Conservation (phyloP, 2,797 vertebrate species). For the Smutsia gigantea region DNA sequence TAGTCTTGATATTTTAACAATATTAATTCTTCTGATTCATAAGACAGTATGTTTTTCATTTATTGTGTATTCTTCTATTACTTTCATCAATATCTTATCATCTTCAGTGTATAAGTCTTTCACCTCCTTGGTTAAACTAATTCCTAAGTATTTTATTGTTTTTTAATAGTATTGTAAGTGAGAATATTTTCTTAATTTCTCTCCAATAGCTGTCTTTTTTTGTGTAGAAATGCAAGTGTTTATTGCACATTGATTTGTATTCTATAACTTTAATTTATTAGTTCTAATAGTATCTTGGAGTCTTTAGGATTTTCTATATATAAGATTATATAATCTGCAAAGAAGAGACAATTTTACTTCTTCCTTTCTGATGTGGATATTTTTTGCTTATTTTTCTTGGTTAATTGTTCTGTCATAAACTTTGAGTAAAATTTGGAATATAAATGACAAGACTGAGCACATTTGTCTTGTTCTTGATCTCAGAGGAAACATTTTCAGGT, state of each 20-base stretch:
- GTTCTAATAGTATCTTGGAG: neutral
- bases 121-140: neutral
- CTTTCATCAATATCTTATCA: neutral
- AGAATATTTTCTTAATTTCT: neutral
- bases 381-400: neutral
- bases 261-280: neutral
- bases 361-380: neutral
- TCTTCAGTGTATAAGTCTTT: neutral
- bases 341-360: neutral
- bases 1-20: neutral
- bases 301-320: neutral
- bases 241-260: neutral
- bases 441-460: neutral
- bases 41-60: neutral
- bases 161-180: neutral
- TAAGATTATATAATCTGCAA: neutral
- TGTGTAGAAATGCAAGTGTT: neutral
- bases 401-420: neutral
- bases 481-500: neutral
- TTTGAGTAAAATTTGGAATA: neutral
- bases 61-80: neutral
- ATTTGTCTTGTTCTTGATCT: neutral
- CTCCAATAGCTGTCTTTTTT: neutral
- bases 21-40: neutral
- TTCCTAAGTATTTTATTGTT: neutral